Evolutionary conservation across 2,888 invertebrate species (phyloP).

Genomic region (Drosophila nr. perissopoda): DNA sequence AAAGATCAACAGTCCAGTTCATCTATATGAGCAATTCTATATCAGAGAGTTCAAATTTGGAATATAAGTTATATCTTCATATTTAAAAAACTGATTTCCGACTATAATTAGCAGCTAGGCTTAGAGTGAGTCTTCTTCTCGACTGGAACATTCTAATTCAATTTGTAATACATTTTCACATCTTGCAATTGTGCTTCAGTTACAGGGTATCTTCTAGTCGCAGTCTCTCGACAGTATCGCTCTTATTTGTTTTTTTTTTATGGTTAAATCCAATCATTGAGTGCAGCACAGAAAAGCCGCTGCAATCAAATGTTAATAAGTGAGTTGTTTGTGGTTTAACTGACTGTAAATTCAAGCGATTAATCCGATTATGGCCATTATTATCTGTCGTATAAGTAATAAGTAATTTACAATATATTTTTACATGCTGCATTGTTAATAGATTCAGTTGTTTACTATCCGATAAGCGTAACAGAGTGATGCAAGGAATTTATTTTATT

Average conservation of each 20-base stretch:
- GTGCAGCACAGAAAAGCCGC: conserved; percentile 15
- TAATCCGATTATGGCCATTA: conserved; percentile 41
- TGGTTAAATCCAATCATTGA: conserved; percentile 47
- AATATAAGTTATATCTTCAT: not conserved
- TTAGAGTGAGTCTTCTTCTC: rapidly evolving
- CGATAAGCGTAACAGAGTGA: not conserved
- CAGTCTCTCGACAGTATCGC: not conserved
- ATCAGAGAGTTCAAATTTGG: not conserved
- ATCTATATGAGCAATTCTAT: not conserved
- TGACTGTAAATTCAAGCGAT: conserved; percentile 41
- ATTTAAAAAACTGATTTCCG: rapidly evolving
- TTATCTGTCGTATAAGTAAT: conserved; percentile 30
- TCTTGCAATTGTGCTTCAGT: not conserved
- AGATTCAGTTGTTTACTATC: not conserved
- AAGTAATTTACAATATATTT: conserved; percentile 5
- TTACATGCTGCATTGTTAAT: not conserved
- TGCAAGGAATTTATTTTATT: not conserved
- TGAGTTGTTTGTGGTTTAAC: conserved; percentile 44
- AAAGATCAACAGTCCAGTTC: not conserved
- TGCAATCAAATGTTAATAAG: conserved; percentile 56
- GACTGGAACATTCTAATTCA: not conserved
- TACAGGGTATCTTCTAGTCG: not conserved
- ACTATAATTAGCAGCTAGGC: not conserved
- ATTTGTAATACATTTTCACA: not conserved
- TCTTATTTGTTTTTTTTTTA: not conserved